Percentiles rank a stretch among this genome's conserved stretches.
Evolutionary conservation across 2,797 vertebrate genomes (phyloP).

Genomic region (Platyrinchus mystaceus): DNA sequence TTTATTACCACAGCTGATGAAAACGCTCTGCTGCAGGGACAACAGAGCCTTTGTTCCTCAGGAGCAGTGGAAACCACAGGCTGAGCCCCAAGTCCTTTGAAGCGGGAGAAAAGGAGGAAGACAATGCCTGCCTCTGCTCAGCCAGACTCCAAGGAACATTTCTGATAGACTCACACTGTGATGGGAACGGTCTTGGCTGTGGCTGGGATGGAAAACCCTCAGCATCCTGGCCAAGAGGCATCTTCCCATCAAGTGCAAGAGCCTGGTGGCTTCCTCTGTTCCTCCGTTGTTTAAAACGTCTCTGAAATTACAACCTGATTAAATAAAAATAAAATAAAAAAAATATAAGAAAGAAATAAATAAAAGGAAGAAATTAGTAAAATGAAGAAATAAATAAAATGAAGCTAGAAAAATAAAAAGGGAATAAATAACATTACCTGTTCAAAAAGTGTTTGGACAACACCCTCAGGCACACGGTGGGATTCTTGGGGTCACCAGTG

Average conservation of each 20-base stretch:
- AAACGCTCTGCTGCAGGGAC: neutral
- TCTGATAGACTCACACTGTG: neutral
- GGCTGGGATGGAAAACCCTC: neutral
- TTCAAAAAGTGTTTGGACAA: neutral
- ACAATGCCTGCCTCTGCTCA: neutral
- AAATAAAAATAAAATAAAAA: neutral
- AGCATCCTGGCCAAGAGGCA: neutral
- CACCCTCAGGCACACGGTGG: neutral
- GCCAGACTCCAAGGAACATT: neutral
- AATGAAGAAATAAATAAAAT: neutral
- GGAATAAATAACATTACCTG: neutral
- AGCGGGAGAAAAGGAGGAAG: neutral
- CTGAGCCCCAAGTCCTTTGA: neutral
- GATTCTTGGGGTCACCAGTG: neutral
- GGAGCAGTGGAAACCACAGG: neutral
- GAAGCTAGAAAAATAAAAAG: neutral
- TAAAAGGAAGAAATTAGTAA: neutral
- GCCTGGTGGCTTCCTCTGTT: neutral
- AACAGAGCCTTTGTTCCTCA: neutral
- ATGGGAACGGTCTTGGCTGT: neutral
- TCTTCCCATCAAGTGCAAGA: fast-evolving
- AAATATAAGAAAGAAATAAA: neutral
- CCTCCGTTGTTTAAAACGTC: fast-evolving
- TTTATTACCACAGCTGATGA: conserved; percentile 11
- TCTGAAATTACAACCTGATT: neutral